A percentile compares a stretch with the other conserved stretches of the same genome.
Conservation (phyloP, 2,797 vertebrate genomes). For the Lepilemur ruficaudatus region DNA sequence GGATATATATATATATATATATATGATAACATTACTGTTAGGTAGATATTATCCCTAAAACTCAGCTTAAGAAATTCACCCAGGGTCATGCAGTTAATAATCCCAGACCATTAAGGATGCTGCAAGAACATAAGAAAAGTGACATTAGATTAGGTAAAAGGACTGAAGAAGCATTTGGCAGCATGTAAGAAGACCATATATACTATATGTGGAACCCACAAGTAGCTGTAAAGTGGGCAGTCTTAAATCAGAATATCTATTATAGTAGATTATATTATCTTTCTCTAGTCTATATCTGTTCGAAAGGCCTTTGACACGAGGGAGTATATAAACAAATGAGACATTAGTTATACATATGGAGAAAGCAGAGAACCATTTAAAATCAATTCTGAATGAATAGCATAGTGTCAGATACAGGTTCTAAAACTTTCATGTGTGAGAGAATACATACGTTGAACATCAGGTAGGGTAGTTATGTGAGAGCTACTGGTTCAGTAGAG, state of each 20-base stretch:
- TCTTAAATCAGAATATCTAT: neutral
- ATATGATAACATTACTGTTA: neutral
- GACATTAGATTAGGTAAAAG: neutral
- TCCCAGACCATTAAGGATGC: neutral
- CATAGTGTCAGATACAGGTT: neutral
- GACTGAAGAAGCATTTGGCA: neutral
- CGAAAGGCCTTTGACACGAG: neutral
- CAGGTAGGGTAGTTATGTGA: neutral
- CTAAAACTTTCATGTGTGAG: neutral
- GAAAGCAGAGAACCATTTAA: neutral
- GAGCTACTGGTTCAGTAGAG: neutral
- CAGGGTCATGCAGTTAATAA: neutral
- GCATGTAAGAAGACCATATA: neutral
- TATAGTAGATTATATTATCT: neutral
- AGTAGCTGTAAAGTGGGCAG: neutral
- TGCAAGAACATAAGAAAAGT: neutral
- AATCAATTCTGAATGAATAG: neutral
- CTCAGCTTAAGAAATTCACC: conserved; percentile 17
- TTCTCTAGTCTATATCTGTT: neutral
- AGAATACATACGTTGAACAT: neutral
- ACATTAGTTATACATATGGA: neutral
- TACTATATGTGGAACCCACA: neutral
- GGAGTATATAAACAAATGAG: neutral
- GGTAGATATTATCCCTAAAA: neutral
- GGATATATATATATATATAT: neutral